Evolutionary conservation across 2,797 vertebrate genomes (phyloP).

Genomic region (Bryconaethiops microstoma): DNA sequence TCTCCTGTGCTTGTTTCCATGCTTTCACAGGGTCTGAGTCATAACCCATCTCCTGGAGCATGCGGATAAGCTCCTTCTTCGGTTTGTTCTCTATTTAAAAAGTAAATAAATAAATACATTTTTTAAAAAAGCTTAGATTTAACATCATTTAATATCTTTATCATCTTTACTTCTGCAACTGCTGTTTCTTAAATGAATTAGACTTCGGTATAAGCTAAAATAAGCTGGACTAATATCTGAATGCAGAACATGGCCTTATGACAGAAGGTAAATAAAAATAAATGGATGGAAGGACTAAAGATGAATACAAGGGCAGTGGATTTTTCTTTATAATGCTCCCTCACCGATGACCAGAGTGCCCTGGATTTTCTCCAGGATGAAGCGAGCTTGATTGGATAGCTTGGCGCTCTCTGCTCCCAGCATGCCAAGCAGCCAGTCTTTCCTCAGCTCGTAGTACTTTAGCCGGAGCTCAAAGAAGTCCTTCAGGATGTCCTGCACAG

Average conservation of each 20-base stretch:
- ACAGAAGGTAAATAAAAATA: not conserved
- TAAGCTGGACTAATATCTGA: no score
- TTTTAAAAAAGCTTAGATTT: not conserved
- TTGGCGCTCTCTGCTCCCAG: conserved; percentile 88
- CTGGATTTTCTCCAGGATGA: conserved; percentile 97
- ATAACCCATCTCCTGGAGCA: conserved; percentile 91
- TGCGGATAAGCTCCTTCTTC: conserved; percentile 93
- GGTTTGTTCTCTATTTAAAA: conserved; percentile 90
- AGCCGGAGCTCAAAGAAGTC: conserved; percentile 93
- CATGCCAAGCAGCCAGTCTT: conserved; percentile 95
- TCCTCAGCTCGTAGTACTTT: conserved; percentile 91
- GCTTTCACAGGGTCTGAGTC: conserved; percentile 94
- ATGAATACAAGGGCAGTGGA: not conserved
- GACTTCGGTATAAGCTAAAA: not conserved
- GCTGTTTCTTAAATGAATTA: not conserved
- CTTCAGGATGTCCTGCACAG: conserved; percentile 85
- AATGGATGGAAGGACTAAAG: not conserved
- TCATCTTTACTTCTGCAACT: not conserved
- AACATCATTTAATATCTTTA: not conserved
- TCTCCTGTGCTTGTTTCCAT: conserved; percentile 93
- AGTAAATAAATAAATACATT: no score
- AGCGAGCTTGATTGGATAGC: conserved; percentile 95
- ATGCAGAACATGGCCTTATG: not conserved
- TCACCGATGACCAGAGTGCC: conserved; percentile 93
- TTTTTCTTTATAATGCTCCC: conserved; percentile 23